phyloP scores from a whole-genome alignment of 2,113 vertebrate genomes.

The Nicator chloris region DNA sequence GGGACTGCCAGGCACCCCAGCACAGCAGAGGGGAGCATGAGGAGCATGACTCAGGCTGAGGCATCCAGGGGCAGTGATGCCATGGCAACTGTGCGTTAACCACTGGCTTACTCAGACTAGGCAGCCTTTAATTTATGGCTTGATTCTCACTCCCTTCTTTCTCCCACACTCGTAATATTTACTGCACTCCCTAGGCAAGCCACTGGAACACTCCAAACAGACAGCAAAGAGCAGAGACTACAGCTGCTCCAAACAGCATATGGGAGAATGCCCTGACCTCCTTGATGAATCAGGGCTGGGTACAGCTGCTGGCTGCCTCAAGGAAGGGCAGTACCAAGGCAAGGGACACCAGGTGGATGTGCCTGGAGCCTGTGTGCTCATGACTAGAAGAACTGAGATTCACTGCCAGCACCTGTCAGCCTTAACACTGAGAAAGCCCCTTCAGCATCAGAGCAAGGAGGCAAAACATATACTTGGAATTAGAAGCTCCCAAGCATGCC shows the following conservation, averaged over 20 bases:
- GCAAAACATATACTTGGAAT: background rate
- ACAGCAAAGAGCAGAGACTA: background rate
- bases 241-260: background rate
- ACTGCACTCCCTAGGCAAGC: background rate
- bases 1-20: background rate
- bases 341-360: background rate
- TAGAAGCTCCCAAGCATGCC: background rate
- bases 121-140: constrained; percentile 10
- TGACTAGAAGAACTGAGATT: background rate
- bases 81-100: background rate
- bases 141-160: background rate
- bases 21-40: background rate
- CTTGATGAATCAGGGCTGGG: background rate
- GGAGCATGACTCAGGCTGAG: background rate
- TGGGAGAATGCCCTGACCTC: background rate
- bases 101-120: background rate
- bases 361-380: background rate
- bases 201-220: background rate
- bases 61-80: background rate
- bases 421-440: background rate
- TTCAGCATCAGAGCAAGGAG: background rate
- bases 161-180: background rate
- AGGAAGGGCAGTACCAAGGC: background rate
- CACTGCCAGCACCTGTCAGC: background rate
- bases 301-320: background rate